Evolutionary conservation across 2,888 invertebrate genomes (phyloP).

Genomic region (Microctonus aethiopoides): DNA sequence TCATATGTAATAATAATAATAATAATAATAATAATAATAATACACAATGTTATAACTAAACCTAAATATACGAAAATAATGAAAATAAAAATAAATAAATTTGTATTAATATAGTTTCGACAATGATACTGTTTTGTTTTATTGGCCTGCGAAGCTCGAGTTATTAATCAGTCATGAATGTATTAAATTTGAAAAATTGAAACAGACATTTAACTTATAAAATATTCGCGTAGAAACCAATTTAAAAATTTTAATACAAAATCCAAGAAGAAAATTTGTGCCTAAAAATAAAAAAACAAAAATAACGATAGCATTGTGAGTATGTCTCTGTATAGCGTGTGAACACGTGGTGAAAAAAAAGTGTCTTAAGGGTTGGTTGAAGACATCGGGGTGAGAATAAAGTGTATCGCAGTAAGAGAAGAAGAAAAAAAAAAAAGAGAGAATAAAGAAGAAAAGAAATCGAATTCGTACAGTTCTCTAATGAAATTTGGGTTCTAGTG

Average conservation of each 20-base stretch:
- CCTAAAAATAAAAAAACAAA: not conserved
- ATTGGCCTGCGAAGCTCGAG: slow-evolving; percentile 59
- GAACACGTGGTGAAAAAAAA: slow-evolving; percentile 16
- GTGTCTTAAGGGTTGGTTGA: slow-evolving; percentile 3
- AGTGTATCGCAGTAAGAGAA: not conserved
- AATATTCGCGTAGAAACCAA: not conserved
- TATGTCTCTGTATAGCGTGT: not conserved
- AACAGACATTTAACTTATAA: not conserved
- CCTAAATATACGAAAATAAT: slow-evolving; percentile 64
- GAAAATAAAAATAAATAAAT: slow-evolving; percentile 61
- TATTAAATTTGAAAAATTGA: not conserved
- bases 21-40: slow-evolving; percentile 46
- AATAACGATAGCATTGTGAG: not conserved
- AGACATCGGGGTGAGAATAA: not conserved
- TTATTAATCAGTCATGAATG: slow-evolving; percentile 34
- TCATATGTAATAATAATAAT: not conserved
- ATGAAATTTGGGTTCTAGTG: slow-evolving; percentile 32
- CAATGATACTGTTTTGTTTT: slow-evolving; percentile 43
- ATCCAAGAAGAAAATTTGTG: not conserved
- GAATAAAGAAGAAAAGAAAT: not conserved
- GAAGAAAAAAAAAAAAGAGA: not conserved
- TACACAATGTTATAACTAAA: slow-evolving; percentile 66
- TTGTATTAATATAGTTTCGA: slow-evolving; percentile 45
- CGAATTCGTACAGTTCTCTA: slow-evolving; percentile 11
- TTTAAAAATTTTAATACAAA: not conserved